phyloP scores from a whole-genome alignment of 2,797 vertebrate genomes.

The Schizopygopsis malacanthus region DNA sequence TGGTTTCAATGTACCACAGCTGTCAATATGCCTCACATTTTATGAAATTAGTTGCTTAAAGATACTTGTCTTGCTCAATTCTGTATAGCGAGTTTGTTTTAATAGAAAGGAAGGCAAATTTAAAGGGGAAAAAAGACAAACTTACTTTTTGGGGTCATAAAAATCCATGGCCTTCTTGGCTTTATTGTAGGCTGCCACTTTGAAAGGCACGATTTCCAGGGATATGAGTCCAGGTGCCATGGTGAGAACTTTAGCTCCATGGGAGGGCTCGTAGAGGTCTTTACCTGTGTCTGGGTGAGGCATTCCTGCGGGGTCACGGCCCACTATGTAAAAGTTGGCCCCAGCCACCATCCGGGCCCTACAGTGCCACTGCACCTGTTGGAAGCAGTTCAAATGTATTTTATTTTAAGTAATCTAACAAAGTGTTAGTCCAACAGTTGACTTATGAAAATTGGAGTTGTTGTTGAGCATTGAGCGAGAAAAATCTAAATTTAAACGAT shows the following conservation, averaged over 20 bases:
- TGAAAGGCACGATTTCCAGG: conserved; percentile 96
- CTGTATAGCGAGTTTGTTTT: conserved; percentile 42
- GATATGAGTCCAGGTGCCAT: conserved; percentile 98
- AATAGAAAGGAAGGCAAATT: not conserved
- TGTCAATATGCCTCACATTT: conserved; percentile 5
- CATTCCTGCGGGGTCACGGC: conserved; percentile 96
- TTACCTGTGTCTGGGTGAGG: conserved; percentile 93
- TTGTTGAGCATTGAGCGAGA: not conserved
- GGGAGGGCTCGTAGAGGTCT: conserved; percentile 94
- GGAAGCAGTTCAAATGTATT: not conserved
- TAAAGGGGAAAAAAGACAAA: not conserved
- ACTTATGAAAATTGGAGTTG: not conserved
- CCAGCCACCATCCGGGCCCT: conserved; percentile 97
- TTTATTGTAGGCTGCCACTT: conserved; percentile 97
- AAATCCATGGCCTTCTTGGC: conserved; percentile 95
- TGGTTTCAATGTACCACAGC: conserved; percentile 7
- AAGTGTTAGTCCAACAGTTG: not conserved
- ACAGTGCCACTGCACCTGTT: conserved; percentile 98
- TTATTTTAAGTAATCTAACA: not conserved
- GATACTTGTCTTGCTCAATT: not conserved
- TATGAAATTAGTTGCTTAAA: conserved; percentile 2
- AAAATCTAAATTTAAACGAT: not conserved
- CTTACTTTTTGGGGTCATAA: conserved; percentile 93
- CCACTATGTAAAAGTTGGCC: conserved; percentile 98
- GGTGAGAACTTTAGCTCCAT: conserved; percentile 96